Conservation (phyloP, 2,888 invertebrate species). For the Napeogenes sylphis region DNA sequence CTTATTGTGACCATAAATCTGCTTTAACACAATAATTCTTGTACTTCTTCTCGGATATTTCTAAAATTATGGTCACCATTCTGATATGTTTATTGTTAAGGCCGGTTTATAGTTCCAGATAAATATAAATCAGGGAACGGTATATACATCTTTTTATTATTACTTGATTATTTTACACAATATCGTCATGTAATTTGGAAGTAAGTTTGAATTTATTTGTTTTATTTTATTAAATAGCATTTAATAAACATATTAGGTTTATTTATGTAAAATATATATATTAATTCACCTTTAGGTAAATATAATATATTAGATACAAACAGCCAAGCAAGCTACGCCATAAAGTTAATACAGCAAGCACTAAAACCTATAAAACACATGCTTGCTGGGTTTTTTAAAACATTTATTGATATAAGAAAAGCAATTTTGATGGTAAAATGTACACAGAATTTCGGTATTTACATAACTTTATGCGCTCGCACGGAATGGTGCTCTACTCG, state of each 20-base stretch:
- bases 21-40: conserved; percentile 22
- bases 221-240: too few species aligned
- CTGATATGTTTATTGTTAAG: conserved; percentile 66
- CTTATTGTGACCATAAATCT: conserved; percentile 14
- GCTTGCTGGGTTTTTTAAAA: conserved; percentile 71
- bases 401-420: conserved; percentile 72
- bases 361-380: conserved; percentile 74
- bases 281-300: too few species aligned
- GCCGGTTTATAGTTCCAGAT: conserved; percentile 64
- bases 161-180: conserved; percentile 43
- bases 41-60: conserved; percentile 23
- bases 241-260: too few species aligned
- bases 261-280: too few species aligned
- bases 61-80: conserved; percentile 28
- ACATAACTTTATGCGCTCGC: conserved; percentile 20
- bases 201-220: too few species aligned
- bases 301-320: too few species aligned
- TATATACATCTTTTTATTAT: conserved; percentile 63
- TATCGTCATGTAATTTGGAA: conserved; percentile 34
- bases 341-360: conserved; percentile 67
- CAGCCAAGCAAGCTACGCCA: background rate
- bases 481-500: conserved; percentile 44
- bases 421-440: conserved; percentile 70
- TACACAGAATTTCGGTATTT: conserved; percentile 55
- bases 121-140: conserved; percentile 65